phyloP scores from a whole-genome alignment of 2,888 invertebrate species.

The Epinotia demarniana region DNA sequence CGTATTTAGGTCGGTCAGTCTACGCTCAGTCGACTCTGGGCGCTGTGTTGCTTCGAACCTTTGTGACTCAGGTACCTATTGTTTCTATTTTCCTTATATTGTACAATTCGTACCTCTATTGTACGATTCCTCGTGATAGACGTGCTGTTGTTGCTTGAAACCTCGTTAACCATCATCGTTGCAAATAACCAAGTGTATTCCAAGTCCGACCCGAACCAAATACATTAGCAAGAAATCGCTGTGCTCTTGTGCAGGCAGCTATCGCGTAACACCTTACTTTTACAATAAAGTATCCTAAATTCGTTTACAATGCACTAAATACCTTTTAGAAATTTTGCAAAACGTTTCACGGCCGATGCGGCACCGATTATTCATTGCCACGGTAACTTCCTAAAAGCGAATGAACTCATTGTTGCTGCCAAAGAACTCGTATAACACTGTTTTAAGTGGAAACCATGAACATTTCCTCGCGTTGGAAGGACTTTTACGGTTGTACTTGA shows the following conservation, averaged over 20 bases:
- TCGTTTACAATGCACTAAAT: slow-evolving; percentile 1
- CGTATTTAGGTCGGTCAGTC: slow-evolving; percentile 19
- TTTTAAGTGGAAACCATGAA: neutral
- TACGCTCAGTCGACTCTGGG: slow-evolving; percentile 16
- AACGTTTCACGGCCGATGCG: slow-evolving; percentile 36
- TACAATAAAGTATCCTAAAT: neutral
- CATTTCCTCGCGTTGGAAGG: neutral
- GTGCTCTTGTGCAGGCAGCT: slow-evolving; percentile 34
- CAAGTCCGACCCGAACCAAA: neutral
- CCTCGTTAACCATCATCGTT: neutral
- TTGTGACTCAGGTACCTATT: slow-evolving; percentile 28
- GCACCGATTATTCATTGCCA: slow-evolving; percentile 40
- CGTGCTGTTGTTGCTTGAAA: neutral
- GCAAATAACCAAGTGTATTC: slow-evolving; percentile 1
- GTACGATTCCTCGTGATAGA: no score
- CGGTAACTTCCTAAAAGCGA: slow-evolving; percentile 23
- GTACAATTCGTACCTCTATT: neutral
- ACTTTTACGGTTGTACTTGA: neutral
- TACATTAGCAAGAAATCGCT: slow-evolving; percentile 13
- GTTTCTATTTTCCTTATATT: slow-evolving; percentile 28
- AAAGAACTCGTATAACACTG: neutral
- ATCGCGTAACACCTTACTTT: slow-evolving; percentile 1
- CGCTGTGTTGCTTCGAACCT: slow-evolving; percentile 31
- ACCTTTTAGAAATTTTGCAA: neutral
- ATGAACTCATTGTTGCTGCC: slow-evolving; percentile 13